phyloP scores from a whole-genome alignment of 2,888 invertebrate genomes.

The Orchesella flavescens region DNA sequence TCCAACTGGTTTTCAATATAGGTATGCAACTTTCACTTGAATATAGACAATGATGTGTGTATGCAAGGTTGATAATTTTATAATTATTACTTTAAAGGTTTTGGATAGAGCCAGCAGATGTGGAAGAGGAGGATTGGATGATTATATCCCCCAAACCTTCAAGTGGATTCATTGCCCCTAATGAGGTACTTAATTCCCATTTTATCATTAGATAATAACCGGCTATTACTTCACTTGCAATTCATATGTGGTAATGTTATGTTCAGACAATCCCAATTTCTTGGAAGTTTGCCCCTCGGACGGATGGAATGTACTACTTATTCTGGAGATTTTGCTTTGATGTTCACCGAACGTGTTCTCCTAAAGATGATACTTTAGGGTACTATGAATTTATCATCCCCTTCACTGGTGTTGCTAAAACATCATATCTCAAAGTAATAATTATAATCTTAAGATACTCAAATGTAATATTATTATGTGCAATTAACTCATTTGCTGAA shows the following conservation, averaged over 20 bases:
- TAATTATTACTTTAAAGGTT: slow-evolving; percentile 45
- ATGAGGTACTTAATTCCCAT: slow-evolving; percentile 50
- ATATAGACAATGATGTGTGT: background rate
- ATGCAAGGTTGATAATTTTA: slow-evolving; percentile 7
- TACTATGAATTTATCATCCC: slow-evolving; percentile 57
- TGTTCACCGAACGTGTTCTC: slow-evolving; percentile 50
- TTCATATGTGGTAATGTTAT: too few species aligned
- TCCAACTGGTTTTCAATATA: slow-evolving; percentile 66
- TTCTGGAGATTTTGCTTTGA: slow-evolving; percentile 63
- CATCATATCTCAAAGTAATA: slow-evolving; percentile 31
- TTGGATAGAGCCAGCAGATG: slow-evolving; percentile 53
- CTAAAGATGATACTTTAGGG: slow-evolving; percentile 44
- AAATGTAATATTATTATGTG: too few species aligned
- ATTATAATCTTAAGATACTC: too few species aligned
- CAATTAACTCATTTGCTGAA: too few species aligned
- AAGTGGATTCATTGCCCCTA: slow-evolving; percentile 56
- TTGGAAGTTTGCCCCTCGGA: slow-evolving; percentile 29
- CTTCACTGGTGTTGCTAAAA: slow-evolving; percentile 47
- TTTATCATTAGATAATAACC: too few species aligned
- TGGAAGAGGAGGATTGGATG: slow-evolving; percentile 41
- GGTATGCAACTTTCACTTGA: slow-evolving; percentile 31
- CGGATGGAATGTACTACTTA: slow-evolving; percentile 45
- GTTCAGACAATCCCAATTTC: slow-evolving; percentile 41
- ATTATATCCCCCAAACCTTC: slow-evolving; percentile 54
- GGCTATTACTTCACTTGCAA: too few species aligned